Evolutionary conservation across 2,113 vertebrate species (phyloP).

Genomic region (Isurus oxyrinchus): DNA sequence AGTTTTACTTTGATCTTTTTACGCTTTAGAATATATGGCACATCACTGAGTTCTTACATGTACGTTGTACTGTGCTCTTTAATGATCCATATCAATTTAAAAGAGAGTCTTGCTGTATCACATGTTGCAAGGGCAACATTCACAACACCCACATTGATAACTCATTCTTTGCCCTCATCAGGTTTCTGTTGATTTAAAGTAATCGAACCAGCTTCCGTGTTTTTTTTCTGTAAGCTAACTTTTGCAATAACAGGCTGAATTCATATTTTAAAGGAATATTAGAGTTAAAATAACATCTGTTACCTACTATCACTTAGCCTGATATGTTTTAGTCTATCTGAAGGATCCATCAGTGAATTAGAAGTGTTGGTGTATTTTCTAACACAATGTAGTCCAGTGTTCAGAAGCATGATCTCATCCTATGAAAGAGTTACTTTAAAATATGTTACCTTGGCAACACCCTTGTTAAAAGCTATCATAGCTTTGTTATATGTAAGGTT

Average conservation of each 20-base stretch:
- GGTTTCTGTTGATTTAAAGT: conserved; percentile 33
- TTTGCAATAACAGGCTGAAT: background rate
- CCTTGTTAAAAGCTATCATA: background rate
- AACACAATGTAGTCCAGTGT: background rate
- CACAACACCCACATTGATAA: conserved; percentile 27
- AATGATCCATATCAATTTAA: conserved; percentile 37
- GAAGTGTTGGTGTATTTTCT: background rate
- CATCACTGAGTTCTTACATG: conserved; percentile 7
- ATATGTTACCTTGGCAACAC: background rate
- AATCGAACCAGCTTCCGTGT: background rate
- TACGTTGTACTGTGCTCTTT: conserved; percentile 19
- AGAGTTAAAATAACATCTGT: background rate
- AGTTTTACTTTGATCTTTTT: conserved; percentile 35
- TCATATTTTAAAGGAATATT: background rate
- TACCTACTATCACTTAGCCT: background rate
- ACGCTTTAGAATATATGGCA: conserved; percentile 30
- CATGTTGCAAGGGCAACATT: conserved; percentile 33
- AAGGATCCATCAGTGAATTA: background rate
- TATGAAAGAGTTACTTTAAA: background rate
- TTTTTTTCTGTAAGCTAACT: background rate
- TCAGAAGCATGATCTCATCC: background rate
- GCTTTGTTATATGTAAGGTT: background rate
- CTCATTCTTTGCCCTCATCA: conserved; percentile 29
- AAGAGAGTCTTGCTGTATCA: conserved; percentile 27
- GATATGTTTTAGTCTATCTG: background rate